phyloP scores from a whole-genome alignment of 2,888 invertebrate species.

The Orchestes rusci region DNA sequence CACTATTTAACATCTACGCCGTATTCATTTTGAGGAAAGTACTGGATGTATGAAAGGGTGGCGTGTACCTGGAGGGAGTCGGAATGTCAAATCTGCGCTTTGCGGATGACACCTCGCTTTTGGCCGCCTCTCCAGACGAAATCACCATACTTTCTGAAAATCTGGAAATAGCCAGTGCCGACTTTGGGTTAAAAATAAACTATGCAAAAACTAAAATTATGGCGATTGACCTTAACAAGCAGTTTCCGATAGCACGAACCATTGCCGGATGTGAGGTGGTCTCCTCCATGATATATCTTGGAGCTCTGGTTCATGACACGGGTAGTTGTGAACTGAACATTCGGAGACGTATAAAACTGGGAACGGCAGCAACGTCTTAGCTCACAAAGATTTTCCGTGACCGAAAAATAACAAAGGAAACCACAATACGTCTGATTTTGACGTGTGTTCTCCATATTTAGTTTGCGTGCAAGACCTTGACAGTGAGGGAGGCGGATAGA shows the following conservation, averaged over 20 bases:
- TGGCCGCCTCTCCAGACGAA: too few relatives aligned
- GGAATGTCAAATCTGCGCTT: too few relatives aligned
- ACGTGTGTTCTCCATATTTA: constrained; percentile 1
- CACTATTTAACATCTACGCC: too few relatives aligned
- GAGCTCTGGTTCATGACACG: background rate
- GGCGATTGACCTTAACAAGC: background rate
- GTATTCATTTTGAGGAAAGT: too few relatives aligned
- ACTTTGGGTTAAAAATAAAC: background rate
- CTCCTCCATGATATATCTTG: too few relatives aligned
- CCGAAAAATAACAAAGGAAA: background rate
- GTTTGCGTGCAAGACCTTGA: background rate
- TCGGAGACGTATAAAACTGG: background rate
- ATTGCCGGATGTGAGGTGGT: too few relatives aligned
- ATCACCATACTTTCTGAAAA: too few relatives aligned
- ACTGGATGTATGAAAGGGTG: too few relatives aligned
- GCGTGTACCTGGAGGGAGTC: too few relatives aligned
- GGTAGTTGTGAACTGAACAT: background rate
- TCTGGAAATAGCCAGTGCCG: background rate
- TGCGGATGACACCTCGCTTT: too few relatives aligned
- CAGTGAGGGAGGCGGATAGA: background rate
- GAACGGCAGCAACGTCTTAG: background rate
- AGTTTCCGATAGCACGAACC: background rate
- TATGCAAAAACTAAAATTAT: background rate
- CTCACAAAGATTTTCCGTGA: constrained; percentile 1
- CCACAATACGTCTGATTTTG: background rate